phyloP scores from a whole-genome alignment of 2,113 vertebrate genomes.

The Pseudopodoces humilis region DNA sequence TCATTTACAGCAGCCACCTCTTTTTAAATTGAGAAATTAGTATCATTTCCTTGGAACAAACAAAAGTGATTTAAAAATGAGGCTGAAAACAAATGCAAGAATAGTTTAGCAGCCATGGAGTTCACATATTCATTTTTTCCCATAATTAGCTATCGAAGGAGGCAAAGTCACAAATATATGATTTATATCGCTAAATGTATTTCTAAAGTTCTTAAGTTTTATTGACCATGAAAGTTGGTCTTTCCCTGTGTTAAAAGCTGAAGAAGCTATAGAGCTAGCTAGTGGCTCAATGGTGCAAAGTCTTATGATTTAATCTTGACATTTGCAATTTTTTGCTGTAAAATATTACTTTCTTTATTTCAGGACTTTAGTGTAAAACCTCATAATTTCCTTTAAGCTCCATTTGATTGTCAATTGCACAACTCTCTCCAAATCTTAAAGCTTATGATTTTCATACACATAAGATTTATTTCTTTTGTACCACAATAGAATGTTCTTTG shows the following conservation, averaged over 20 bases:
- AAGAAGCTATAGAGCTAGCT: slow-evolving; percentile 74
- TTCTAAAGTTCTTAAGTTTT: slow-evolving; percentile 85
- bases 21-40: slow-evolving; percentile 27
- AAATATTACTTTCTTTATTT: slow-evolving; percentile 85
- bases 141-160: slow-evolving; percentile 71
- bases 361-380: slow-evolving; percentile 80
- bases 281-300: slow-evolving; percentile 83
- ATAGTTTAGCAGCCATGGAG: slow-evolving; percentile 20
- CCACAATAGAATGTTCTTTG: slow-evolving; percentile 65
- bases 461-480: slow-evolving; percentile 76
- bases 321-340: slow-evolving; percentile 81
- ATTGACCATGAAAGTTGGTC: slow-evolving; percentile 85
- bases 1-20: background rate
- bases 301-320: slow-evolving; percentile 84
- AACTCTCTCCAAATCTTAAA: slow-evolving; percentile 79
- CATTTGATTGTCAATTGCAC: slow-evolving; percentile 88
- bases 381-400: slow-evolving; percentile 83
- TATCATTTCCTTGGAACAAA: slow-evolving; percentile 8
- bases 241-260: slow-evolving; percentile 78
- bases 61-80: background rate
- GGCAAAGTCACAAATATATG: slow-evolving; percentile 77
- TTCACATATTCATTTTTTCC: slow-evolving; percentile 33
- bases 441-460: slow-evolving; percentile 78
- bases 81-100: slow-evolving; percentile 35
- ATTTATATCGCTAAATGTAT: slow-evolving; percentile 78